These are phyloP conservation scores for Ophioninae sp. DNA, from an alignment of 2,888 invertebrate genomes.

Conservation along the genomic window DNA sequence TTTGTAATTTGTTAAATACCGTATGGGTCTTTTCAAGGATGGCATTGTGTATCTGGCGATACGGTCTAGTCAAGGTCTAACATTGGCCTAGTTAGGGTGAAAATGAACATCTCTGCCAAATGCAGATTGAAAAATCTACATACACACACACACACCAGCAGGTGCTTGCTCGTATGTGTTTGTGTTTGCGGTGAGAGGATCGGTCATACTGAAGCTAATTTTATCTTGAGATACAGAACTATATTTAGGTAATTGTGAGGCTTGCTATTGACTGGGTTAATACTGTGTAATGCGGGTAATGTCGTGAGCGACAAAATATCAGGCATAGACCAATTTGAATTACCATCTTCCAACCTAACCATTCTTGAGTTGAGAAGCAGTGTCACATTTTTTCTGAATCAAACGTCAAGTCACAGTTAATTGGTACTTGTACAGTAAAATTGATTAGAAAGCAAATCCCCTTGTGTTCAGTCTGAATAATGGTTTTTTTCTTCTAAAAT, in stretches of 20 bases:
- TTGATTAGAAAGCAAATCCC: background rate
- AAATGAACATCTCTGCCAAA: slow-evolving; percentile 71
- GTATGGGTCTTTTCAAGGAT: slow-evolving; percentile 67
- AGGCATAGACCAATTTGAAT: background rate
- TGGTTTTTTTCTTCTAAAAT: background rate
- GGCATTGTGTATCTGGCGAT: slow-evolving; percentile 61
- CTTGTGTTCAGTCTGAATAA: background rate
- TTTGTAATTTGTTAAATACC: slow-evolving; percentile 38
- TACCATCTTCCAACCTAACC: slow-evolving; percentile 6
- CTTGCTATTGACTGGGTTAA: slow-evolving; percentile 49
- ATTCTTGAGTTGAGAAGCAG: background rate
- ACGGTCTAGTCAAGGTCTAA: slow-evolving; percentile 71
- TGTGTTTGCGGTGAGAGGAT: slow-evolving; percentile 62
- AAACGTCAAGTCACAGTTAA: background rate
- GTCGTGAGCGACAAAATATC: slow-evolving; percentile 11
- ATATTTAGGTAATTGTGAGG: slow-evolving; percentile 55
- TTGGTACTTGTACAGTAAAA: background rate
- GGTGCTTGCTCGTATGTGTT: background rate
- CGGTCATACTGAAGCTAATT: slow-evolving; percentile 70
- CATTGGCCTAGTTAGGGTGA: slow-evolving; percentile 72
- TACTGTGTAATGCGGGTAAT: slow-evolving; percentile 60
- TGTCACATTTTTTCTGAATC: background rate
- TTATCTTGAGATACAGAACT: slow-evolving; percentile 69
- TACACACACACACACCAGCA: background rate
- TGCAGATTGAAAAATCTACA: slow-evolving; percentile 38